Percentiles rank a stretch among this genome's conserved stretches.
These are phyloP conservation scores for Aplysia californica DNA, from an alignment of 1,140 invertebrate genomes.

Conservation along the genomic window DNA sequence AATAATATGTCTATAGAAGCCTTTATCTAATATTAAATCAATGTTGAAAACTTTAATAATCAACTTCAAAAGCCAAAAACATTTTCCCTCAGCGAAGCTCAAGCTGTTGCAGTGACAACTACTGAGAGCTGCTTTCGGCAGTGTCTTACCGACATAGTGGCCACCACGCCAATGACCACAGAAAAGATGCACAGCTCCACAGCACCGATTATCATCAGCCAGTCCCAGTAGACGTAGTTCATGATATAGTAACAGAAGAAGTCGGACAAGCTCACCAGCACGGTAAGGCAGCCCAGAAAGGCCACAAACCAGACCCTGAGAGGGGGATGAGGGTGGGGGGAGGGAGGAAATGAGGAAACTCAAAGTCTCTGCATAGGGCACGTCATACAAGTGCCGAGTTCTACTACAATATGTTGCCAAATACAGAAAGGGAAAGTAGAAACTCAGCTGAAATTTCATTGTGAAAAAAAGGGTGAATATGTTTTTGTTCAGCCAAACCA, in stretches of 20 bases:
- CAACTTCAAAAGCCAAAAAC: not conserved
- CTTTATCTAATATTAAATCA: no score
- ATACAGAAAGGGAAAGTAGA: no score
- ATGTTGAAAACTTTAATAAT: not conserved
- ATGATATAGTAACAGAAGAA: slow-evolving; percentile 91
- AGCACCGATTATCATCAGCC: slow-evolving; percentile 83
- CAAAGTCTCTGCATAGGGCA: no score
- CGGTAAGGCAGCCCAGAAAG: slow-evolving; percentile 86
- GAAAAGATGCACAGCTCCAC: slow-evolving; percentile 86
- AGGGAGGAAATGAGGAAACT: not conserved
- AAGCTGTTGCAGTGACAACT: no score
- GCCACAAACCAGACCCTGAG: slow-evolving; percentile 88
- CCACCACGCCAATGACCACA: slow-evolving; percentile 86
- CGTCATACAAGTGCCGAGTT: no score
- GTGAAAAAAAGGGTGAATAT: no score
- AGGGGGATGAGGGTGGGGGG: not conserved
- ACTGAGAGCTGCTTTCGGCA: no score
- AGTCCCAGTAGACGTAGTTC: slow-evolving; percentile 84
- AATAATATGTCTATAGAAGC: no score
- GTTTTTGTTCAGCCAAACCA: no score
- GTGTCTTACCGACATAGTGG: slow-evolving; percentile 84
- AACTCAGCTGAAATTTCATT: no score
- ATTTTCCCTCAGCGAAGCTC: not conserved
- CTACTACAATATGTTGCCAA: no score
- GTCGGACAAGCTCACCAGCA: slow-evolving; percentile 87